Conservation (phyloP, 2,888 invertebrate genomes). For the Myopa tessellatipennis region DNA sequence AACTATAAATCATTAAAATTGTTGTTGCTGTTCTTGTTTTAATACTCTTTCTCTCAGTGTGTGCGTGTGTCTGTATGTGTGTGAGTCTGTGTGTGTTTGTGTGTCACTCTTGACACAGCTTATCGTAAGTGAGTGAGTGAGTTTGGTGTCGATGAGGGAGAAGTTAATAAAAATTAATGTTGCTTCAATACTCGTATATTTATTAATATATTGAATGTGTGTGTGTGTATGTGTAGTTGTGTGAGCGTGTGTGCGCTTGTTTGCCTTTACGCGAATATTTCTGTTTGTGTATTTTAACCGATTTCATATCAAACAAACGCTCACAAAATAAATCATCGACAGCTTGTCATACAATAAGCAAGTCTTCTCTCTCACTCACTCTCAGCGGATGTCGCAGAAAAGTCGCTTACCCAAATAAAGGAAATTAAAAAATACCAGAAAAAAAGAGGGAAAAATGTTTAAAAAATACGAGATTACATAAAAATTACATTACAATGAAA, state of each 20-base stretch:
- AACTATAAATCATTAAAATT: slow-evolving; percentile 25
- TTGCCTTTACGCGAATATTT: background rate
- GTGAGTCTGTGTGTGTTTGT: background rate
- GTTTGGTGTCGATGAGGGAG: background rate
- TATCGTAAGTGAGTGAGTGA: background rate
- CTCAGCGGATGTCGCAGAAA: no score
- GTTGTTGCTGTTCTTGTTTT: background rate
- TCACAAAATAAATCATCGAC: slow-evolving; percentile 13
- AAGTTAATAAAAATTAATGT: slow-evolving; percentile 21
- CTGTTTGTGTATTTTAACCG: background rate
- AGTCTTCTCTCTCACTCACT: no score
- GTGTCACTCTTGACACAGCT: background rate
- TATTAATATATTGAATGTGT: no score
- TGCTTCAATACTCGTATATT: background rate
- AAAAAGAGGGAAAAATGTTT: no score
- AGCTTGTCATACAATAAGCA: background rate
- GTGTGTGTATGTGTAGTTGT: background rate
- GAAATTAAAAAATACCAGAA: no score
- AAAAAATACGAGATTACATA: no score
- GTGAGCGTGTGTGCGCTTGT: background rate
- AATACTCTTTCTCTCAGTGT: background rate
- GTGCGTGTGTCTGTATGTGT: background rate
- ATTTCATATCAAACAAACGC: background rate
- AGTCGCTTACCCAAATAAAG: no score
- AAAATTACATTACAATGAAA: no score